Percentiles rank a stretch among this genome's conserved stretches.
Evolutionary conservation across 2,888 invertebrate genomes (phyloP).

Genomic region (Drosophila fungiperda): DNA sequence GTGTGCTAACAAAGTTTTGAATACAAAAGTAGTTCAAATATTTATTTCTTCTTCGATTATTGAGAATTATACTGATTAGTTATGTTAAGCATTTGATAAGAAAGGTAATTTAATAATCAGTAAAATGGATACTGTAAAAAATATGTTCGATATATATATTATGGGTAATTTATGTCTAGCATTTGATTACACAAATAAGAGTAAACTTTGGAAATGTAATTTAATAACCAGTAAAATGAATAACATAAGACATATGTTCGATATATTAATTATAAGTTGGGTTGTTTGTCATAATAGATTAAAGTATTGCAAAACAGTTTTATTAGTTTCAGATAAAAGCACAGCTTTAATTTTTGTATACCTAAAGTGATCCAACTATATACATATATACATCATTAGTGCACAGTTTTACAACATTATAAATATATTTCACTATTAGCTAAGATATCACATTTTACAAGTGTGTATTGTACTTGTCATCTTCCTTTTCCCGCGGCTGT

Average conservation of each 20-base stretch:
- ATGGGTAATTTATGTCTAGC: too few relatives aligned
- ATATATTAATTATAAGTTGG: background rate
- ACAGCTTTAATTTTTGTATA: constrained; percentile 3
- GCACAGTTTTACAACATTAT: background rate
- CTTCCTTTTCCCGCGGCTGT: constrained; percentile 14
- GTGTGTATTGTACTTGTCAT: constrained; percentile 34
- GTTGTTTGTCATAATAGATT: background rate
- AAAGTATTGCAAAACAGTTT: background rate
- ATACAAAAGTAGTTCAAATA: background rate
- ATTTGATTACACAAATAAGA: too few relatives aligned
- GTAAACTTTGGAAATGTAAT: background rate
- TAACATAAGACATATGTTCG: background rate
- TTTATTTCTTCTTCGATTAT: background rate
- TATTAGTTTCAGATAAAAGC: background rate
- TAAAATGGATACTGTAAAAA: too few relatives aligned
- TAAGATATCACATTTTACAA: constrained; percentile 40
- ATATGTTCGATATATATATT: too few relatives aligned
- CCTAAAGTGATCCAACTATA: background rate
- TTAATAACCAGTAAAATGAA: background rate
- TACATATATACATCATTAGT: background rate
- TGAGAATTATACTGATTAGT: too few relatives aligned
- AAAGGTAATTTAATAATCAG: too few relatives aligned
- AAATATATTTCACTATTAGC: background rate
- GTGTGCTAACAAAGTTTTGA: constrained; percentile 10
- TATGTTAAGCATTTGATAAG: too few relatives aligned